phyloP scores from a whole-genome alignment of 2,888 invertebrate species.

The Masnerella sp. region DNA sequence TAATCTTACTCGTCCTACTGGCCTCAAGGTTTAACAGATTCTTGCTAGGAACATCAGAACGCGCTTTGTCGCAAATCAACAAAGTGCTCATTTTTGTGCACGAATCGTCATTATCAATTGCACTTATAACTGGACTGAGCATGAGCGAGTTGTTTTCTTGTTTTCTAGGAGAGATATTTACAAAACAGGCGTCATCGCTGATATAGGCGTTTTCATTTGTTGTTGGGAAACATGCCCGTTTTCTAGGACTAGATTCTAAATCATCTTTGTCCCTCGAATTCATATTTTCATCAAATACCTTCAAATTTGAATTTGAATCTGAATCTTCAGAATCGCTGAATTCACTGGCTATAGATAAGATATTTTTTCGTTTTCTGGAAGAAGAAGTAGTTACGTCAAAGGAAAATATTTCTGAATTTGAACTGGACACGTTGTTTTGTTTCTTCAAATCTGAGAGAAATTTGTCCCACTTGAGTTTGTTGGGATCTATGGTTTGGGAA shows the following conservation, averaged over 20 bases:
- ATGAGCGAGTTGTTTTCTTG: background rate
- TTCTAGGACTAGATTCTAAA: conserved; percentile 19
- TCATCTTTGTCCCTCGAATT: conserved; percentile 60
- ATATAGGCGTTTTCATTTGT: conserved; percentile 27
- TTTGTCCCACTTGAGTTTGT: conserved; percentile 58
- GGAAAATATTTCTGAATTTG: conserved; percentile 63
- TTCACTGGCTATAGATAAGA: conserved; percentile 18
- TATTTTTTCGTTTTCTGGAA: conserved; percentile 36
- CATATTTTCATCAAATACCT: conserved; percentile 61
- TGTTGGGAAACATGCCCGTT: conserved; percentile 3
- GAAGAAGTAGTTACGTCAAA: conserved; percentile 38
- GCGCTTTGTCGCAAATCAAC: conserved; percentile 19
- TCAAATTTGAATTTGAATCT: conserved; percentile 27
- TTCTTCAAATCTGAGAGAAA: conserved; percentile 64
- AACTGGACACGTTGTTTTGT: conserved; percentile 63
- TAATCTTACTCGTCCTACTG: background rate
- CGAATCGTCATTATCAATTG: conserved; percentile 28
- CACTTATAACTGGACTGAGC: conserved; percentile 21
- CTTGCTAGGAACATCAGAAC: conserved; percentile 20
- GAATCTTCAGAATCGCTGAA: conserved; percentile 38
- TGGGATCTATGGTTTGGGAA: conserved; percentile 42
- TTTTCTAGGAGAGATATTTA: conserved; percentile 26
- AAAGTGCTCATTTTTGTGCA: conserved; percentile 44
- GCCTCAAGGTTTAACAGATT: background rate
- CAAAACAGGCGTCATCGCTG: conserved; percentile 50